Conservation (phyloP, 2,113 vertebrate genomes). For the Micromys minutus region DNA sequence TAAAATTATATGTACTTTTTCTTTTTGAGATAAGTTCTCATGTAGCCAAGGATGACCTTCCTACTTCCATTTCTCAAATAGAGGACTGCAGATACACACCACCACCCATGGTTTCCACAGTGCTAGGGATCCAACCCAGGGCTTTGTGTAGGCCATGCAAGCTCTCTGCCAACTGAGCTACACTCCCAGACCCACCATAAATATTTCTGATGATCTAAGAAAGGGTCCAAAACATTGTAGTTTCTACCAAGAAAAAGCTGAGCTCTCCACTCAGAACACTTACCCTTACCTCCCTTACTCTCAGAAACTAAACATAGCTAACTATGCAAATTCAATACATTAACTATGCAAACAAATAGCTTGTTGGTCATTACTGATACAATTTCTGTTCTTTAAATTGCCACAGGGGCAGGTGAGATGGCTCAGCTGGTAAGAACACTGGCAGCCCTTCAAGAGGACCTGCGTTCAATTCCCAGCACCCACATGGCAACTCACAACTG, state of each 20-base stretch:
- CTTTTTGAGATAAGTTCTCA: not conserved
- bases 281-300: slow-evolving; percentile 32
- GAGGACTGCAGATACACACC: not conserved
- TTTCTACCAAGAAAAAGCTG: slow-evolving; percentile 28
- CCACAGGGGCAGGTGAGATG: not conserved
- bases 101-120: not conserved
- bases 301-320: slow-evolving; percentile 48
- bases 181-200: not conserved
- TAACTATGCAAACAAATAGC: slow-evolving; percentile 50
- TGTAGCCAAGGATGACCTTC: not conserved
- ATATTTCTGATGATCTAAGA: not conserved
- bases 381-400: slow-evolving; percentile 33
- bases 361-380: slow-evolving; percentile 29
- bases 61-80: not conserved
- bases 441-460: not conserved
- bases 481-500: not conserved
- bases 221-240: slow-evolving; percentile 39
- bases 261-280: slow-evolving; percentile 38
- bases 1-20: slow-evolving; percentile 31
- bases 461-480: not conserved
- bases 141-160: too few relatives aligned
- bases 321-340: slow-evolving; percentile 48
- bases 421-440: not conserved
- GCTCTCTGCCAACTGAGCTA: not conserved
- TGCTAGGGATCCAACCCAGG: not conserved